These are phyloP conservation scores for Heliconius sara DNA, from an alignment of 2,888 invertebrate genomes.

Conservation along the genomic window DNA sequence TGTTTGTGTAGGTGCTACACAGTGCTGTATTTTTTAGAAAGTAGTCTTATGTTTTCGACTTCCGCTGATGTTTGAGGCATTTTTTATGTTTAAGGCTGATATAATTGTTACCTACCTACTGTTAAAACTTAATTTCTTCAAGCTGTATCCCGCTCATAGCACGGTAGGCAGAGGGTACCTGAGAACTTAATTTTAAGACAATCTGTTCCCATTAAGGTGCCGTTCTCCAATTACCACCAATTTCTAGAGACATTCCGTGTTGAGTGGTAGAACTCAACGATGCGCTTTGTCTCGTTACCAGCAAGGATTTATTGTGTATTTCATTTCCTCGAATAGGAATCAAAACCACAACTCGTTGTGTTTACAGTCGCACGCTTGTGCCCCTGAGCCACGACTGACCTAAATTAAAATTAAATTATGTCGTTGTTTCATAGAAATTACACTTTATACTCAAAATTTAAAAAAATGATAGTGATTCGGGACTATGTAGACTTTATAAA, in stretches of 20 bases:
- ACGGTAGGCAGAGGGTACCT: neutral
- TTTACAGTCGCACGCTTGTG: too few relatives aligned
- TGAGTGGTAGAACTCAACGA: neutral
- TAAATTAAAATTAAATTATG: too few relatives aligned
- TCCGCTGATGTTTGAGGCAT: neutral
- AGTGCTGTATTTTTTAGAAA: slow-evolving; percentile 1
- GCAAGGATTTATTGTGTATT: too few relatives aligned
- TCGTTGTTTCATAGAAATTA: too few relatives aligned
- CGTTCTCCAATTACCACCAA: neutral
- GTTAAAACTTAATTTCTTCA: neutral
- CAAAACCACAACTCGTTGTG: too few relatives aligned
- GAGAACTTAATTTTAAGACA: neutral
- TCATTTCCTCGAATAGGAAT: too few relatives aligned
- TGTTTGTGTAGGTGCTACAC: neutral
- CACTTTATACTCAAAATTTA: too few relatives aligned
- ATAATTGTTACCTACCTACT: neutral
- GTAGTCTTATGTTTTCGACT: neutral
- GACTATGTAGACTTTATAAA: too few relatives aligned
- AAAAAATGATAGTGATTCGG: too few relatives aligned
- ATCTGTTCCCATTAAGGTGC: neutral
- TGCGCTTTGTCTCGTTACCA: neutral
- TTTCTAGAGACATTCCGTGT: neutral
- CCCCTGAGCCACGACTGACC: too few relatives aligned
- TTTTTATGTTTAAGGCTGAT: neutral
- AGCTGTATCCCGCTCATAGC: neutral